Base-by-base conservation (phyloP, 2,797 vertebrate species). In the Sternotherus odoratus region DNA sequence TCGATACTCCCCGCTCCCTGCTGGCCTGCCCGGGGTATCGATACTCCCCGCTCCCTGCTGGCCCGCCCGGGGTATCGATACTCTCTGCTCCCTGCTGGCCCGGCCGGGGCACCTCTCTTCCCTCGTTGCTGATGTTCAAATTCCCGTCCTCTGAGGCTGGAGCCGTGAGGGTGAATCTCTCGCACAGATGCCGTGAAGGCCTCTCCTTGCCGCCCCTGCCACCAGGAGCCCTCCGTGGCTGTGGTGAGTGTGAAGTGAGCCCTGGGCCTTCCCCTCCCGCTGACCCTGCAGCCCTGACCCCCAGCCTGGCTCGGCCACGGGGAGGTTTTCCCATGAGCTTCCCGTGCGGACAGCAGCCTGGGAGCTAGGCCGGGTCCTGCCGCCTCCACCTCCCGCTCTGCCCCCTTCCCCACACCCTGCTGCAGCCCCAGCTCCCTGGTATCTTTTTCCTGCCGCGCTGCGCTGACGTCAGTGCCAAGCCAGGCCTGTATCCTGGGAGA, bases 401-500 rank as follows among this genome's bases (percentile, higher is more conserved):
- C 93, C 94, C 93, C 85, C 95, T 94, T 95, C 95, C 95, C 95
- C 96, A 89, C 82, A 12, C 93, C 60, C 92, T 91, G 94, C 95
- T 95, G 93, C 89, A 30, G 88, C 95, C 95, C 87, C 51, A 51
- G 48, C 85, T 93, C 63, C 88, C 80, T 84, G 80, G 66, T 51
- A 16, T 46, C n/a, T 8, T 39, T 39, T 83, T 86, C 95, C 78
- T 92, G n/a, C 23, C 78, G 93, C 95, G 92, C 48, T 88, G 96
- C 90, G 92, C 98, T 98, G 98, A 99, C 98, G 98, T 98, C 98
- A 98, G 97, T 82, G 82, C 79, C 94, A 92, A 97, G 98, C 97
- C 98, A 92, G 33, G 97, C 97, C 98, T 96, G 98, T 98, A 98
- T 98, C 98, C 98, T 96, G 86, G 98, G 98, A 99, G 98, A 98